Evolutionary conservation across 2,797 vertebrate genomes (phyloP).

Genomic region (Chromis chromis): DNA sequence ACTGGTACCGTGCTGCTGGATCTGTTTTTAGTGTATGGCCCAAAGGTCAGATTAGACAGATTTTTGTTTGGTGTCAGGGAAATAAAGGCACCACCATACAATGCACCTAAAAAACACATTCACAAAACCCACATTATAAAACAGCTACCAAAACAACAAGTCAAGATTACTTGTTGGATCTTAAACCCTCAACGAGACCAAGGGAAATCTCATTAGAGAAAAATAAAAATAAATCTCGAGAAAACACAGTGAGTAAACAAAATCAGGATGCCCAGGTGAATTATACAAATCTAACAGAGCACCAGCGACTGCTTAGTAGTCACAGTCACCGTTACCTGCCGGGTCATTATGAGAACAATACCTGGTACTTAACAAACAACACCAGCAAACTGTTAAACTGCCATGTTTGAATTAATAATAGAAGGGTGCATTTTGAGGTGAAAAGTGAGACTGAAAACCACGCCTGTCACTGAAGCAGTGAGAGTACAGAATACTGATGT

Average conservation of each 20-base stretch:
- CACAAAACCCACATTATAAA: conserved; percentile 8
- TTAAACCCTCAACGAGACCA: not conserved
- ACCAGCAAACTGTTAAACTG: not conserved
- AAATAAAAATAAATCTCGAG: not conserved
- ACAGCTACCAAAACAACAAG: conserved; percentile 4
- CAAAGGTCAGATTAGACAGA: conserved; percentile 58
- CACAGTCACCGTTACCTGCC: not conserved
- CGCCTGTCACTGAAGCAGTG: not conserved
- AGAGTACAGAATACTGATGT: not conserved
- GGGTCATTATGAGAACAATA: not conserved
- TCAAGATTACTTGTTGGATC: conserved; percentile 15
- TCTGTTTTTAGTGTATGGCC: conserved; percentile 64
- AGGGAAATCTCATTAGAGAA: conserved; percentile 4
- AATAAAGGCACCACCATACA: conserved; percentile 32
- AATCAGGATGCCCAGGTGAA: conserved; percentile 6
- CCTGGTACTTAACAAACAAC: not conserved
- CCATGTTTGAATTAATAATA: conserved; percentile 8
- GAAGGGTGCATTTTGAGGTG: not conserved
- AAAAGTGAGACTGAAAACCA: conserved; percentile 5
- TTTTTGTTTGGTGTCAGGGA: conserved; percentile 42
- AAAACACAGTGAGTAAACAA: not conserved
- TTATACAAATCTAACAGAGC: not conserved
- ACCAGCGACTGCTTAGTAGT: not conserved
- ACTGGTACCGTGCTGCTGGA: conserved; percentile 48
- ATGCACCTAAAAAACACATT: conserved; percentile 12